Evolutionary conservation across 2,797 vertebrate species (phyloP).

Genomic region (Euthynnus affinis): DNA sequence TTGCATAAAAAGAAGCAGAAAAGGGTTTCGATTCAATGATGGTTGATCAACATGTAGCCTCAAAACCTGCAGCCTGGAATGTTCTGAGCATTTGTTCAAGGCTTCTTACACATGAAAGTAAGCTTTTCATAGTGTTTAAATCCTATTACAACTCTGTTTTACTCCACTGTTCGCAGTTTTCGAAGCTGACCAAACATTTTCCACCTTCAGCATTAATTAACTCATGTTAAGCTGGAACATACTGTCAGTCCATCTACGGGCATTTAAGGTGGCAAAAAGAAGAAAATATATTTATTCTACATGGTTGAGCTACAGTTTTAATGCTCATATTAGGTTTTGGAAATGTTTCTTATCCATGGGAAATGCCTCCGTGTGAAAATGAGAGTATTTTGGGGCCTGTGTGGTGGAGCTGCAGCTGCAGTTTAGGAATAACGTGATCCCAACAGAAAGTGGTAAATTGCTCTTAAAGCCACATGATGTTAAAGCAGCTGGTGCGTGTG

Average conservation of each 20-base stretch:
- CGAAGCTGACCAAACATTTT: conserved; percentile 64
- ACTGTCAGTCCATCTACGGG: conserved; percentile 39
- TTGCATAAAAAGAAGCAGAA: background rate
- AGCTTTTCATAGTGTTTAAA: conserved; percentile 67
- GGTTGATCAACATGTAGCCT: conserved; percentile 17
- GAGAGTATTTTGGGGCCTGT: conserved; percentile 20
- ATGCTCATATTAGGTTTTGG: conserved; percentile 29
- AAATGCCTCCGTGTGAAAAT: conserved; percentile 40
- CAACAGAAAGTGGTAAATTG: too few species aligned
- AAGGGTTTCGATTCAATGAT: background rate
- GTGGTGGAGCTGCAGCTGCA: conserved; percentile 2
- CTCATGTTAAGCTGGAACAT: conserved; percentile 48
- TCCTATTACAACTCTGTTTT: conserved; percentile 71
- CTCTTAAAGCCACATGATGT: background rate
- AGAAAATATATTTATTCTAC: background rate
- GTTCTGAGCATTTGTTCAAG: conserved; percentile 62
- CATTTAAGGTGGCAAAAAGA: conserved; percentile 6
- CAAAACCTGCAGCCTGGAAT: conserved; percentile 65
- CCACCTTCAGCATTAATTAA: conserved; percentile 50
- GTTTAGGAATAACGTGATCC: background rate
- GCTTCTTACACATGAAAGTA: conserved; percentile 73
- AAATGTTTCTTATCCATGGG: conserved; percentile 5
- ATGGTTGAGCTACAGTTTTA: conserved; percentile 24
- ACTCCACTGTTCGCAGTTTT: conserved; percentile 48
- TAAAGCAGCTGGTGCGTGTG: background rate